phyloP scores from a whole-genome alignment of 2,888 invertebrate genomes.

The Limnephilus auricula region DNA sequence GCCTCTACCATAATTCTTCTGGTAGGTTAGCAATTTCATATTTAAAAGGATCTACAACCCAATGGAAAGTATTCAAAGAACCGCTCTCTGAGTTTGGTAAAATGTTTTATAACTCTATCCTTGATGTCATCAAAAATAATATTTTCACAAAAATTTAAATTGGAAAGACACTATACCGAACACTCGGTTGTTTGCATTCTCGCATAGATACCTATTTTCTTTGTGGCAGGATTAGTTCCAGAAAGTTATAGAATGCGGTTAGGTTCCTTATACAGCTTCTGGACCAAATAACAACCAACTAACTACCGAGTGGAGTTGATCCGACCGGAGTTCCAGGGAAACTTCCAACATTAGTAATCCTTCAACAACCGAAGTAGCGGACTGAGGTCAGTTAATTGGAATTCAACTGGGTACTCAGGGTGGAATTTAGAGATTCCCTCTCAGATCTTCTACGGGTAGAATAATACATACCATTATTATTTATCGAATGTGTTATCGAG shows the following conservation, averaged over 20 bases:
- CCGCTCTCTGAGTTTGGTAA: too few species aligned
- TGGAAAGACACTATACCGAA: not conserved
- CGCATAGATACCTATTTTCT: not conserved
- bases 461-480: not conserved
- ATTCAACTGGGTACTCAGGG: not conserved
- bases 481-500: not conserved
- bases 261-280: not conserved
- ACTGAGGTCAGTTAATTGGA: not conserved
- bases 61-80: too few species aligned
- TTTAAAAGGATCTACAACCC: too few species aligned
- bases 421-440: not conserved
- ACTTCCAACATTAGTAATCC: not conserved
- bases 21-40: too few species aligned
- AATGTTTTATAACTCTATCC: too few species aligned
- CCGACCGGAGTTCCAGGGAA: not conserved
- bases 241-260: not conserved
- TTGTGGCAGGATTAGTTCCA: not conserved
- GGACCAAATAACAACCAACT: not conserved
- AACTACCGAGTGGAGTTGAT: not conserved
- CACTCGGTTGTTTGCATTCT: not conserved
- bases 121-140: too few species aligned
- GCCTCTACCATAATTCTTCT: too few species aligned
- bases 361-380: not conserved
- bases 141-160: not conserved
- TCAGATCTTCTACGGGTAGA: not conserved